Base-by-base conservation (phyloP, 2,113 vertebrate species). In the Garra rufa region DNA sequence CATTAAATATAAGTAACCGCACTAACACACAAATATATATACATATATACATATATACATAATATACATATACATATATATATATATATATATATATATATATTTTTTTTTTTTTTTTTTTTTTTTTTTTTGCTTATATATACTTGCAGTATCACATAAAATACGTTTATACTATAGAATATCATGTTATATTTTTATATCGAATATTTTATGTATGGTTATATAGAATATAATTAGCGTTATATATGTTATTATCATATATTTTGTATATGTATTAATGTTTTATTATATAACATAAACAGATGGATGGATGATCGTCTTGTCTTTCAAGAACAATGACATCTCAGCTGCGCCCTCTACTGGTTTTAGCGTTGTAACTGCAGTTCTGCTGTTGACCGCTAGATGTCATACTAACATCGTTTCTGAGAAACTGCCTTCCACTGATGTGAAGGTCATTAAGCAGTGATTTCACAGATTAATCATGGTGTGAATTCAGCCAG, bases 321-420 rank as follows among this genome's bases (percentile, higher is more conserved):
- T 14, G 48, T 76, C 74, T 77, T 19, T 14, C 52, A 61, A 41
- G 76, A 61, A 78, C 76, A 78, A 78, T 78, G 14, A 6, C 4
- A 2, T 0, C 76, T 59, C 76, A 26, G 55, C 34, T 17, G 76
- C 55, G 55, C 14, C n/a, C 76, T 61, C 55, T 78, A 1, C 3
- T 43, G 76, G 34, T 76, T 76, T 14, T 1, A 24, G 28, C 50
- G 30, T 4, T 21, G 21, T 4, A 15, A 2, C 50, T 24, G 75
- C 28, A 43, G 11, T 41, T 77, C 28, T 59, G 55, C n/a, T 44
- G 9, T 2, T 19, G 38, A 61, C 55, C 55, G 43, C 55, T 10
- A 44, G 76, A 24, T 61, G 76, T 11, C 76, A 1, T 0, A 26
- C 34, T 17, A 10, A 44, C 13, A 44, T 26, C 55, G 44, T 4